A percentile compares a stretch with the other conserved stretches of the same genome.
Evolutionary conservation across 1,140 invertebrate species (phyloP).

Genomic region (Trichomalopsis sarcophagae): DNA sequence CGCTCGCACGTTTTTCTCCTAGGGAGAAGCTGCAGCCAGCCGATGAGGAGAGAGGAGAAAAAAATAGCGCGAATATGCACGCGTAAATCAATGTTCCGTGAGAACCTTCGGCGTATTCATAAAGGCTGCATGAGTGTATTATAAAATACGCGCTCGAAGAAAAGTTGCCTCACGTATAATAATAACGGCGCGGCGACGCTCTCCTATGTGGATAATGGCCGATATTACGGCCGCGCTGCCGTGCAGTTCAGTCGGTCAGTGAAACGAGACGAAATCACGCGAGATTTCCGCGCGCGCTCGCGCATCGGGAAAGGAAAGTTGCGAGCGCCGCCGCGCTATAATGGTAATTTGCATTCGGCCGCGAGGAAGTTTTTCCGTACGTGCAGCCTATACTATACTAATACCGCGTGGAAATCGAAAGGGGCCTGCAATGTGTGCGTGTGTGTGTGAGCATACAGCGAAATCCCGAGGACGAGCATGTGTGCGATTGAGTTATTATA

Average conservation of each 20-base stretch:
- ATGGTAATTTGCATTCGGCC: neutral
- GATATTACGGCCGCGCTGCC: neutral
- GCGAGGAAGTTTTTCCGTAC: neutral
- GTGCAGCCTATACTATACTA: neutral
- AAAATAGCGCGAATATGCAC: too few species aligned
- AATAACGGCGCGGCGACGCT: neutral
- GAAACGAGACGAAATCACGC: slow-evolving; percentile 16
- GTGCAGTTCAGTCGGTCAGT: slow-evolving; percentile 22
- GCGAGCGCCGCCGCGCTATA: neutral
- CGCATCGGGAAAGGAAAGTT: slow-evolving; percentile 31
- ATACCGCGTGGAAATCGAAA: neutral
- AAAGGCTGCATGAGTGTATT: neutral
- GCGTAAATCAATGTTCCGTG: neutral
- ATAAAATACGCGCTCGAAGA: neutral
- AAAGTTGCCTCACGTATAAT: slow-evolving; percentile 22
- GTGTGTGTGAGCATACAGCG: neutral
- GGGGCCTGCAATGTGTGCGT: neutral
- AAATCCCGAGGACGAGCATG: too few species aligned
- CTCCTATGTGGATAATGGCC: neutral
- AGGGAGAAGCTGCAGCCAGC: neutral
- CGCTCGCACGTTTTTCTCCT: neutral
- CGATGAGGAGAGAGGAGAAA: too few species aligned
- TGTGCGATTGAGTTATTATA: neutral
- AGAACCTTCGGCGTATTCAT: neutral
- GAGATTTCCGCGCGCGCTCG: slow-evolving; percentile 19